phyloP scores from a whole-genome alignment of 2,113 vertebrate genomes.

The Forbesichthys agassizii region DNA sequence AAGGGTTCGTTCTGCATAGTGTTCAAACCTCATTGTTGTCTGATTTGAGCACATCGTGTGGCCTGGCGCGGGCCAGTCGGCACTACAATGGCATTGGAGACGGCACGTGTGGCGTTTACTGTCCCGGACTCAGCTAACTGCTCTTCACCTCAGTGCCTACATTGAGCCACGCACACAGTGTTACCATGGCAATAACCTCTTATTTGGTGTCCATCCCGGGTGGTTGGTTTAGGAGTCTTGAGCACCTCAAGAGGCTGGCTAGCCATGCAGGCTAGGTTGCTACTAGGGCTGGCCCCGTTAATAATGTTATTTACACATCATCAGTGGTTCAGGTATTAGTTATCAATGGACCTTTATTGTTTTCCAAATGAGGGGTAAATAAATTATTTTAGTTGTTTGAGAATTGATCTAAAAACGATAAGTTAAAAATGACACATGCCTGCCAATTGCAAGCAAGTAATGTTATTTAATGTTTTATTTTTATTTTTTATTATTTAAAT shows the following conservation, averaged over 20 bases:
- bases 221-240: slow-evolving; percentile 28
- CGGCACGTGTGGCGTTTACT: slow-evolving; percentile 75
- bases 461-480: neutral
- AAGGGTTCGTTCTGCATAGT: slow-evolving; percentile 19
- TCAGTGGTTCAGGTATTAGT: neutral
- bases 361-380: neutral
- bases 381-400: neutral
- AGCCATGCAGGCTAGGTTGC: slow-evolving; percentile 20
- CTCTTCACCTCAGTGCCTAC: slow-evolving; percentile 95
- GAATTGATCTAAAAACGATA: neutral
- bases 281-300: slow-evolving; percentile 14
- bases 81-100: slow-evolving; percentile 15
- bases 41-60: slow-evolving; percentile 9
- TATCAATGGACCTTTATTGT: neutral
- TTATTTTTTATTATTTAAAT: neutral
- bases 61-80: neutral
- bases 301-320: neutral
- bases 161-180: slow-evolving; percentile 70
- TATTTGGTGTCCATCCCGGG: slow-evolving; percentile 10
- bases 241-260: slow-evolving; percentile 32
- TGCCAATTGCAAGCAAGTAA: slow-evolving; percentile 6
- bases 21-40: slow-evolving; percentile 21
- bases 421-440: neutral
- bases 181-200: slow-evolving; percentile 78
- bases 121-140: slow-evolving; percentile 80